Evolutionary conservation across 2,797 vertebrate species (phyloP), one percentile per base, ranked within the genome.

Genomic region (Gymnocypris eckloni): DNA sequence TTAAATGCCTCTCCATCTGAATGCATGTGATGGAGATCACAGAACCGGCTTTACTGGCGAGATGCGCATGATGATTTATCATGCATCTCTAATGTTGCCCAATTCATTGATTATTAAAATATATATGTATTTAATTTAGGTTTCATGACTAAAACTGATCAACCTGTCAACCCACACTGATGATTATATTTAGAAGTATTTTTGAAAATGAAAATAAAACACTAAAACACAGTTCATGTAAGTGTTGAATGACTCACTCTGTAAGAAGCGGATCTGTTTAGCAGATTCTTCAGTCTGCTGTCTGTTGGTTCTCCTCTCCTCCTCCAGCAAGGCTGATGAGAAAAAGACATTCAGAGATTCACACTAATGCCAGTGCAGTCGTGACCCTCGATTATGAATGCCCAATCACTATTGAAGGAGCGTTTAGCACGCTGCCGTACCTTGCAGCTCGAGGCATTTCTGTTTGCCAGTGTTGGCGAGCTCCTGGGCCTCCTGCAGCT

Each of bases 381-480:
- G 7, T 18, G 28, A 15, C 15, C 16, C n/a, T 37, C 13, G 41
- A 43, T 28, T 76, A n/a, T 33, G 28, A 45, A 48, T 71, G 50
- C 39, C 4, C 6, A 84, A 78, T 37, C 48, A 6, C 25, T 75
- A 45, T 10, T 54, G n/a, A 72, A 56, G 0, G 16, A 20, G 37
- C 25, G 28, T 20, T 71, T 81, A 28, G 7, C 15, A 83, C 28
- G 9, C n/a, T 66, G 41, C 3, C 0, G 56, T 94, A 99, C 98
- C 98, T 96, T 99, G 97, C 79, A 99, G 96, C 93, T 99, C 97
- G 91, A 97, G 95, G 95, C 98, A 98, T 93, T 97, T 98, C 94
- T 98, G 97, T 93, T 97, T 98, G 94, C 97, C 97, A 69, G 96
- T 94, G 94, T 97, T 98, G 95, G 98, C 97, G 92, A 99, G 94